Evolutionary conservation across 1,140 invertebrate genomes (phyloP).

Genomic region (Semibalanus balanoides): DNA sequence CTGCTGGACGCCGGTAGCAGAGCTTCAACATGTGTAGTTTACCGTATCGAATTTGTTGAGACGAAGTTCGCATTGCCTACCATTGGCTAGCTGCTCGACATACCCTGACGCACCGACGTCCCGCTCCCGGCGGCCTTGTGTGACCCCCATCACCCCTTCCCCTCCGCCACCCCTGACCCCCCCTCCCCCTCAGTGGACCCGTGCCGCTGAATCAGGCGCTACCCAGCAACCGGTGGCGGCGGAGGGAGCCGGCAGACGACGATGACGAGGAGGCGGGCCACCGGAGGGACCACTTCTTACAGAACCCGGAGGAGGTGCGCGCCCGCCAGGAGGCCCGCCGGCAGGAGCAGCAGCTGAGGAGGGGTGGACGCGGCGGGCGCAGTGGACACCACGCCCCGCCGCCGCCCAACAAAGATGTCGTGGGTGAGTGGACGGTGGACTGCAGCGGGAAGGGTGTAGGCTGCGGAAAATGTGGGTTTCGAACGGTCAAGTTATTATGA

Average conservation of each 20-base stretch:
- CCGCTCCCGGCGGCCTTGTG: too few species aligned
- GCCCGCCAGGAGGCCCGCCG: slow-evolving; percentile 23
- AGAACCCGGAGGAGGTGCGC: slow-evolving; percentile 27
- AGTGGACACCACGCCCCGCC: neutral
- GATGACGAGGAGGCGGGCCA: neutral
- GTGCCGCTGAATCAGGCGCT: neutral
- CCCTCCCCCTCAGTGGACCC: neutral
- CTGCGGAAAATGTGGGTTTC: too few species aligned
- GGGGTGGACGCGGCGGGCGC: slow-evolving; percentile 8
- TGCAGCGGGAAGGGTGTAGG: too few species aligned
- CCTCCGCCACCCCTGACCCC: neutral
- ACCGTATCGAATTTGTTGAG: too few species aligned
- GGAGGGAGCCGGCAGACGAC: neutral
- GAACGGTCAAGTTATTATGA: too few species aligned
- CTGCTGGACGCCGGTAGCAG: too few species aligned
- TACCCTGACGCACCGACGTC: too few species aligned
- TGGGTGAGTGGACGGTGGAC: slow-evolving; percentile 3
- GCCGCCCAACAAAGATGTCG: slow-evolving; percentile 16
- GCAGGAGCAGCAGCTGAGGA: slow-evolving; percentile 7
- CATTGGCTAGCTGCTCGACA: too few species aligned
- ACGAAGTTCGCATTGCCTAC: too few species aligned
- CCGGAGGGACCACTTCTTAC: slow-evolving; percentile 24
- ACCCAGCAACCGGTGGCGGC: neutral
- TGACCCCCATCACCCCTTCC: too few species aligned
- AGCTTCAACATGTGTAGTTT: too few species aligned